Evolutionary conservation across 2,113 vertebrate species (phyloP), one percentile per base, ranked within the genome.

Genomic region (Odobenus rosmarus): DNA sequence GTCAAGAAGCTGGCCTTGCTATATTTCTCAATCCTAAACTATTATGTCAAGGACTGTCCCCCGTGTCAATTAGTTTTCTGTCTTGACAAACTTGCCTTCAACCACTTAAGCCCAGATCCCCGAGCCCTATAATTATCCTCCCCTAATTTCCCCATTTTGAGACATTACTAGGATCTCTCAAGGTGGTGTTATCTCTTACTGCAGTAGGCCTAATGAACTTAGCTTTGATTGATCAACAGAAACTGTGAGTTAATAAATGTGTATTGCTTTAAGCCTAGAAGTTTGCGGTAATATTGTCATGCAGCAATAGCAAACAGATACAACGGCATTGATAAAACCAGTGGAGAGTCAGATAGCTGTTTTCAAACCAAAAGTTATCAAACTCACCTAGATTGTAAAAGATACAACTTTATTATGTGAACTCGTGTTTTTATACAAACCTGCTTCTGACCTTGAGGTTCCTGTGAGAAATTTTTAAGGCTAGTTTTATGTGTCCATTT

Each of bases 401-500:
- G 39, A 90, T 21, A 77, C 55, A 83, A 55, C 39, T 61, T 77
- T 53, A 82, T 61, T n/a, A 15, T 5, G 23, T 61, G 64, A 83
- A 79, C 24, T 94, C 77, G 24, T 46, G 7, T 83, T 87, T 94
- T 87, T 61, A 62, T 71, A 53, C 33, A 64, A 57, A 88, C 6
- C 39, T 93, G 46, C 46, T 86, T 90, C 69, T 85, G 39, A 88
- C 51, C 24, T 55, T 80, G 61, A 93, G 16, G 13, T 91, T 85
- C 95, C 64, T 69, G 23, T 95, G 81, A 96, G 77, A 57, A 46
- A 36, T 88, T 85, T 97, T 82, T 61, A 90, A 77, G 21, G 24
- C 55, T 42, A 39, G 57, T 81, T 81, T 95, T 96, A 93, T 10
- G 74, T 59, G 3, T 84, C 59, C 5, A 36, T 18, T 96, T 94